Percentiles rank a stretch among this genome's conserved stretches.
Evolutionary conservation across 2,797 vertebrate species (phyloP).

Genomic region (Enoplosus armatus): DNA sequence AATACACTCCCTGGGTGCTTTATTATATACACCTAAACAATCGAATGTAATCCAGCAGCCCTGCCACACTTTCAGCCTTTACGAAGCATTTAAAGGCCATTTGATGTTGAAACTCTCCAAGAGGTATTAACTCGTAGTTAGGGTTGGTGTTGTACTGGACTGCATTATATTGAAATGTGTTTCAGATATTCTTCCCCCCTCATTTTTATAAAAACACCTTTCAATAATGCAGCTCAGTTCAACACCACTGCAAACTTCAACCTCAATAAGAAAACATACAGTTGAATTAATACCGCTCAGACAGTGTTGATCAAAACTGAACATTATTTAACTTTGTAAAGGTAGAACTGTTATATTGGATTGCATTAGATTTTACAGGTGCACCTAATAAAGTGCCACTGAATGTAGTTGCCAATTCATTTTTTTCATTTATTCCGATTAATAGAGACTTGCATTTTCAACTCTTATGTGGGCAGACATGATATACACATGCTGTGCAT

Average conservation of each 20-base stretch:
- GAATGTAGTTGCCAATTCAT: neutral
- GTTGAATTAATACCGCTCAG: neutral
- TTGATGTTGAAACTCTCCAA: too few species aligned
- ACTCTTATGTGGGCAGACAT: neutral
- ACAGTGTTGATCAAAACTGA: neutral
- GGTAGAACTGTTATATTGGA: neutral
- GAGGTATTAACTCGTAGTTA: neutral
- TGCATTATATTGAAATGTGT: neutral
- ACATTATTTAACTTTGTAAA: neutral
- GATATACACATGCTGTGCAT: neutral
- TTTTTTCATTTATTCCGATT: neutral
- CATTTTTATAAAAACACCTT: neutral
- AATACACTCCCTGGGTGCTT: neutral
- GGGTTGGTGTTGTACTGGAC: neutral
- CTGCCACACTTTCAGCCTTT: neutral
- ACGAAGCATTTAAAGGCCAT: neutral
- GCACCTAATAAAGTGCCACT: neutral
- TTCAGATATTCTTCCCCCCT: neutral
- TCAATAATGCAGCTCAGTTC: neutral
- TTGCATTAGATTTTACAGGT: neutral
- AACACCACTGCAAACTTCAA: neutral
- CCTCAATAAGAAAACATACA: neutral
- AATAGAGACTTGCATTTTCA: neutral
- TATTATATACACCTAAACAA: neutral
- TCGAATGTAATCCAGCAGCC: neutral